A percentile compares a stretch with the other conserved stretches of the same genome.
These are phyloP conservation scores for Colossoma macropomum DNA, from an alignment of 2,113 vertebrate species.

Conservation along the genomic window DNA sequence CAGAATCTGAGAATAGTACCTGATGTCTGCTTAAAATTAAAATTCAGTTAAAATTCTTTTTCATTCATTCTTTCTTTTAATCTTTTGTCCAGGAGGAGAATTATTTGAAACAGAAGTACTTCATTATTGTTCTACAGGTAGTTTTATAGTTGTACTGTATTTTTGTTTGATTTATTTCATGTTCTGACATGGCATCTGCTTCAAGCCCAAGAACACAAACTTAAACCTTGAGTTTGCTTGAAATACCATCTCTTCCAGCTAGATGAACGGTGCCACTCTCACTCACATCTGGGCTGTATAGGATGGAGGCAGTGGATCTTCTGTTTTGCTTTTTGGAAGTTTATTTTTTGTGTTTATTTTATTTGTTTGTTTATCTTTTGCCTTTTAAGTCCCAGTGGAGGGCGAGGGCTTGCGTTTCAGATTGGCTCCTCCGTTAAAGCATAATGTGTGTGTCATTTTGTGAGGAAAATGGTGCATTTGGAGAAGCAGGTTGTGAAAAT, in stretches of 20 bases:
- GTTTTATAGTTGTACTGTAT: neutral
- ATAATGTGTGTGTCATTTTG: slow-evolving; percentile 69
- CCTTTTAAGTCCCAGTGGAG: slow-evolving; percentile 47
- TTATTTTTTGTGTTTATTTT: slow-evolving; percentile 1
- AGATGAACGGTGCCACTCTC: neutral
- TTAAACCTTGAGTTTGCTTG: neutral
- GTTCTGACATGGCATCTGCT: neutral
- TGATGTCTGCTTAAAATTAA: too few relatives aligned
- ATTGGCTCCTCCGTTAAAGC: slow-evolving; percentile 52
- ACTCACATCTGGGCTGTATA: neutral
- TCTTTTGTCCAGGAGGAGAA: neutral
- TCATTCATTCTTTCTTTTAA: neutral
- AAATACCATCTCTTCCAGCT: neutral
- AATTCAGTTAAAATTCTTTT: neutral
- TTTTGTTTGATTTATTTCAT: neutral
- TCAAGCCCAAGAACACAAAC: neutral
- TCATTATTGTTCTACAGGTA: neutral
- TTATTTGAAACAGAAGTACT: neutral
- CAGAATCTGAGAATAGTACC: too few relatives aligned
- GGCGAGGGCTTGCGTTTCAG: slow-evolving; percentile 45
- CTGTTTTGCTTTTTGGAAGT: neutral
- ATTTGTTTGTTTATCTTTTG: slow-evolving; percentile 45
- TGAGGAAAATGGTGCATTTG: slow-evolving; percentile 72
- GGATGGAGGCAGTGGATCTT: neutral
- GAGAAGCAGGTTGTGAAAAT: slow-evolving; percentile 73